A percentile compares a stretch with the other conserved stretches of the same genome.
These are phyloP conservation scores for Syrrhaptes paradoxus DNA, from an alignment of 2,113 vertebrate species.

Conservation along the genomic window DNA sequence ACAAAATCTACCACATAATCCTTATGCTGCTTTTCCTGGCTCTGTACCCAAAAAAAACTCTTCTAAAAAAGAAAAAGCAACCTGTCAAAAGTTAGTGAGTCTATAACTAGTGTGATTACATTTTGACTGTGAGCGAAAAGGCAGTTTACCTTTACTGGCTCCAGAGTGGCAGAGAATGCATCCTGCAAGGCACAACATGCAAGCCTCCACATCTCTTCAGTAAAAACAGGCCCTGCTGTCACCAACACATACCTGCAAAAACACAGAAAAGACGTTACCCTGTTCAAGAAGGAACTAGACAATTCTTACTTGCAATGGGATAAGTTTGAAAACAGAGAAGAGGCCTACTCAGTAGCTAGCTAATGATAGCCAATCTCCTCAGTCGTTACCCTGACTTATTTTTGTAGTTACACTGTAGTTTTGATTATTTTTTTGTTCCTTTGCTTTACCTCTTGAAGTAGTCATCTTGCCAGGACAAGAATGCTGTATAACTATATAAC, in stretches of 20 bases:
- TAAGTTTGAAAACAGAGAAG: not conserved
- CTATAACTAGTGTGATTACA: not conserved
- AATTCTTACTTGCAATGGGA: not conserved
- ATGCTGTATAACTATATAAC: not conserved
- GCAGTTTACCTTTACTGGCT: conserved; percentile 91
- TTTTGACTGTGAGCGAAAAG: not conserved
- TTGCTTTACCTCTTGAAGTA: not conserved
- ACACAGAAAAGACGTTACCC: not conserved
- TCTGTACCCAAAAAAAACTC: not conserved
- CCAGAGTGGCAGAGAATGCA: conserved; percentile 92
- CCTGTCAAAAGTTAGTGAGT: not conserved
- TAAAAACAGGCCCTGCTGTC: conserved; percentile 94
- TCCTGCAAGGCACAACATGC: conserved; percentile 96
- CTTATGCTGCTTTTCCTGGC: not conserved
- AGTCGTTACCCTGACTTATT: not conserved
- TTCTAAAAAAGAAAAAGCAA: not conserved
- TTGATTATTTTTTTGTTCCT: not conserved
- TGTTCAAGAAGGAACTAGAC: not conserved
- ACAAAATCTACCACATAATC: not conserved
- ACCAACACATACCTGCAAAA: conserved; percentile 90
- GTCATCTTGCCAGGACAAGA: not conserved
- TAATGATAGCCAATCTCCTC: not conserved
- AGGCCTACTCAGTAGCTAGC: not conserved
- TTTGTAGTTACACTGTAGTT: not conserved
- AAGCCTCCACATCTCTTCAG: conserved; percentile 97